Conservation (phyloP, 2,888 invertebrate genomes). For the Subacronicta megacephala region DNA sequence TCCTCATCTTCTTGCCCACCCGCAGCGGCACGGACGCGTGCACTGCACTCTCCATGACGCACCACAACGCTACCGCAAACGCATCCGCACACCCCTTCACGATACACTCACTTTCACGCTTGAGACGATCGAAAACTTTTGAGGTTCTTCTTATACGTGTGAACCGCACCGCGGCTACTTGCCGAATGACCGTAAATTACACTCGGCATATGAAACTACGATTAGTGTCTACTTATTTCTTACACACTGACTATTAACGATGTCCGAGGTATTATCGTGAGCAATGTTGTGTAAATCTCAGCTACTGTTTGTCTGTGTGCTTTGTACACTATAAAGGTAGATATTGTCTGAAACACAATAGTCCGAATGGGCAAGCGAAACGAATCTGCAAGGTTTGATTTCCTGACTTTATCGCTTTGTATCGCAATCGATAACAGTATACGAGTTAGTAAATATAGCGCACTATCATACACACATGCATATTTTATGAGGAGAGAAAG, state of each 20-base stretch:
- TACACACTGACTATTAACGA: constrained; percentile 46
- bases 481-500: not conserved
- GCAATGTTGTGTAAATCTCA: constrained; percentile 32
- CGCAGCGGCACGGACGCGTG: constrained; percentile 91
- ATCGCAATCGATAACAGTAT: constrained; percentile 34
- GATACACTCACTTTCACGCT: constrained; percentile 63
- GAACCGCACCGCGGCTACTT: constrained; percentile 61
- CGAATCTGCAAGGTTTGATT: constrained; percentile 11
- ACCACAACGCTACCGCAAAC: constrained; percentile 76
- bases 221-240: constrained; percentile 48
- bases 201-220: constrained; percentile 60
- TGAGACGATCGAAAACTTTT: constrained; percentile 41
- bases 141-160: constrained; percentile 65
- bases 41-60: constrained; percentile 87
- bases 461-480: constrained; percentile 1
- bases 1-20: constrained; percentile 93
- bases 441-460: constrained; percentile 11
- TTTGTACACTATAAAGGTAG: constrained; percentile 14
- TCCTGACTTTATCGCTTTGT: constrained; percentile 12
- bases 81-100: constrained; percentile 73
- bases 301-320: constrained; percentile 50
- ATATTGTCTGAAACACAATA: constrained; percentile 4
- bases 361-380: constrained; percentile 11
- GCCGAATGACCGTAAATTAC: constrained; percentile 71
- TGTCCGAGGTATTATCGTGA: constrained; percentile 47